Conservation (phyloP, 2,888 invertebrate genomes). For the Netelia virgata region DNA sequence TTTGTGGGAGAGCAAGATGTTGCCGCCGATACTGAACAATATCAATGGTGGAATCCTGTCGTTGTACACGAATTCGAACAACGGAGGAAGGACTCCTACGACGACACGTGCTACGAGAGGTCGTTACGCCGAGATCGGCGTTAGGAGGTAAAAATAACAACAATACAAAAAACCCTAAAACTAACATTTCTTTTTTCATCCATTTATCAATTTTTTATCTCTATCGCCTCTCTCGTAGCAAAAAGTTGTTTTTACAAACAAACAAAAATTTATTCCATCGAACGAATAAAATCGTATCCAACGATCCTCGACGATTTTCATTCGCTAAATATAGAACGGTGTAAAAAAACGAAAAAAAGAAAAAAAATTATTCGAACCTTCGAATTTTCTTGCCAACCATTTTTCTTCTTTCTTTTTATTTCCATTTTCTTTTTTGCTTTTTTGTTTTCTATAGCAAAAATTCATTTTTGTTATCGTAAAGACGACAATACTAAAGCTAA, state of each 20-base stretch:
- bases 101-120: conserved; percentile 78
- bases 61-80: conserved; percentile 80
- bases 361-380: too few relatives aligned
- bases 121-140: conserved; percentile 83
- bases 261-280: too few relatives aligned
- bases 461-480: not conserved
- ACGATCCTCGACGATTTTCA: too few relatives aligned
- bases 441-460: not conserved
- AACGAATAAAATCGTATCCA: conserved; percentile 67
- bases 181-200: not conserved
- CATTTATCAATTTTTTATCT: conserved; percentile 8
- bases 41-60: conserved; percentile 83
- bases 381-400: too few relatives aligned
- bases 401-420: conserved; percentile 38
- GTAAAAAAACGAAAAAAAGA: too few relatives aligned
- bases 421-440: conserved; percentile 27
- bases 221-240: not conserved
- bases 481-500: not conserved
- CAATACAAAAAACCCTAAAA: too few relatives aligned
- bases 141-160: conserved; percentile 80
- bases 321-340: too few relatives aligned
- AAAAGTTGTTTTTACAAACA: conserved; percentile 8
- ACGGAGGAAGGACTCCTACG: conserved; percentile 75
- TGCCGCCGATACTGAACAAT: conserved; percentile 83
- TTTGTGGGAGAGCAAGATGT: conserved; percentile 73